A percentile compares a stretch with the other conserved stretches of the same genome.
Conservation (phyloP, 2,113 vertebrate genomes). For the Colius striatus region DNA sequence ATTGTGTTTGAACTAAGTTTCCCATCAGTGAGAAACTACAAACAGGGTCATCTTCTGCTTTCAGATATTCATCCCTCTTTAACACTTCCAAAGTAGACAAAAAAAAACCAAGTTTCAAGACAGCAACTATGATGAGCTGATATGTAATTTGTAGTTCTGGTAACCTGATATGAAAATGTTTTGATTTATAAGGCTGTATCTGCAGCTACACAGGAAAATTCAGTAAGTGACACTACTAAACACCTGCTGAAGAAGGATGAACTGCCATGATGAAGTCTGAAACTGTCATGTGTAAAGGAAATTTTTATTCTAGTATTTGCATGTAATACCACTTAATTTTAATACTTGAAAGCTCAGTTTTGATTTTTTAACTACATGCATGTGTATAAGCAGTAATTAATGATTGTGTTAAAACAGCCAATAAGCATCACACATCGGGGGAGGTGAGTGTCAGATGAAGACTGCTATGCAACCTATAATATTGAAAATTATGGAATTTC, state of each 20-base stretch:
- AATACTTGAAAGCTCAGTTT: neutral
- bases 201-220: neutral
- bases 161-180: neutral
- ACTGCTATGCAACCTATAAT: neutral
- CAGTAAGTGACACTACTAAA: neutral
- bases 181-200: neutral
- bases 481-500: neutral
- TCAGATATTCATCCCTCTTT: neutral
- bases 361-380: neutral
- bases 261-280: neutral
- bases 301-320: neutral
- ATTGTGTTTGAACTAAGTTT: neutral
- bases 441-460: neutral
- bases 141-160: neutral
- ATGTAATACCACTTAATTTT: neutral
- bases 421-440: neutral
- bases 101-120: neutral
- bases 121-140: neutral
- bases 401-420: constrained; percentile 20
- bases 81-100: neutral
- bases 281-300: neutral
- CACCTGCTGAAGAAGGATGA: neutral
- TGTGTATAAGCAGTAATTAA: neutral
- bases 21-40: neutral
- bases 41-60: neutral